Conservation (phyloP, 2,113 vertebrate genomes). For the Chauna torquata region DNA sequence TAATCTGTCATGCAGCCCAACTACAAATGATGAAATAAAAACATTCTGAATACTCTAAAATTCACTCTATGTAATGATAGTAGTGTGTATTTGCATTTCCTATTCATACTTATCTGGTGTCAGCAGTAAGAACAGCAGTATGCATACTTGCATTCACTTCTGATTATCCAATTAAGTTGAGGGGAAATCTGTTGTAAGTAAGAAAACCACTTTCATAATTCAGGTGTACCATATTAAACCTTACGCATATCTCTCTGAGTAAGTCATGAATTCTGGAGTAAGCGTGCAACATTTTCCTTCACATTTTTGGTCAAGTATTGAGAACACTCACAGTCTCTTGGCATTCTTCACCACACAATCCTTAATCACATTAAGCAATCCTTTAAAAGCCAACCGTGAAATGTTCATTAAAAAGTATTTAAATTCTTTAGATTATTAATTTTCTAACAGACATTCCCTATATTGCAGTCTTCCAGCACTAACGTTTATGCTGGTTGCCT, state of each 20-base stretch:
- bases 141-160: neutral
- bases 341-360: neutral
- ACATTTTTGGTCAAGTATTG: neutral
- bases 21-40: neutral
- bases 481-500: neutral
- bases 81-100: neutral
- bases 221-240: neutral
- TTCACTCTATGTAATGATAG: neutral
- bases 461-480: neutral
- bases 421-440: neutral
- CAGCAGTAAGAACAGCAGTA: neutral
- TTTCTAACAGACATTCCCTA: neutral
- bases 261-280: constrained; percentile 37
- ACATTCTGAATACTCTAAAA: neutral
- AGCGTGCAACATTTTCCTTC: constrained; percentile 22
- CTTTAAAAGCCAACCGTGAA: constrained; percentile 23
- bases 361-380: constrained; percentile 41
- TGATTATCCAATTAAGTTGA: neutral
- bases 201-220: neutral
- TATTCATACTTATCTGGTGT: neutral
- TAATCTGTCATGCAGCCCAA: neutral
- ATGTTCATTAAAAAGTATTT: constrained; percentile 38
- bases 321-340: neutral
- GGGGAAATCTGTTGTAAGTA: neutral
- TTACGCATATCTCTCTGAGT: neutral